Evolutionary conservation across 2,113 vertebrate species (phyloP), one percentile per base, ranked within the genome.

Genomic region (Tetrax tetrax): DNA sequence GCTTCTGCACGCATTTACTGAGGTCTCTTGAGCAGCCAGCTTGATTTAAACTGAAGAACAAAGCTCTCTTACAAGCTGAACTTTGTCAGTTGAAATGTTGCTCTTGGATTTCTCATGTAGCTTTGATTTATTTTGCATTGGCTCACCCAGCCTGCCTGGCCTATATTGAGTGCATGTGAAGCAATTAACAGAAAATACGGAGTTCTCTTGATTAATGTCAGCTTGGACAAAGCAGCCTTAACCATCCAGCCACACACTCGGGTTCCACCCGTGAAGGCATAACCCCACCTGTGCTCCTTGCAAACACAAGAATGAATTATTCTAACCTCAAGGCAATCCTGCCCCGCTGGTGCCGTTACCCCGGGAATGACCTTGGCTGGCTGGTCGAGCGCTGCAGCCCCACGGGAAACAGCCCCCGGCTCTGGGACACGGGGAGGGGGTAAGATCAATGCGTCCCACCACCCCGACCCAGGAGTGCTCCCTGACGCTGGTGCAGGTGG

Each of bases 61-160:
- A 95, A 93, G 89, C 81, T 47, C 56, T 81, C 43, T 60, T 51
- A 64, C 71, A 92, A 81, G 79, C 31, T 93, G 83, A 93, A 94
- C 86, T 95, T 79, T 10, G n/a, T 79, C 91, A 79, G 65, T 16
- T 82, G 89, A 95, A 87, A 76, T 76, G 77, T 69, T 89, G 65
- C 87, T 95, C 90, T 95, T 63, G 63, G 91, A 92, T 95, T 85
- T 95, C 87, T 93, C 75, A 83, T 37, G 87, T 76, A 95, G 91
- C 89, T 97, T 94, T 96, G 96, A 97, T 96, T 97, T 95, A 97
- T 96, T 96, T 91, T 82, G 89, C 83, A 76, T 61, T 82, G 77
- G n/a, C 80, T 95, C 91, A 93, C 80, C 59, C 65, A 63, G 83
- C 41, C 72, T 61, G 86, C 77, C 74, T 89, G 61, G 72, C 89